These are phyloP conservation scores for Cynaeus angustus DNA, from an alignment of 2,888 invertebrate species.

Conservation along the genomic window DNA sequence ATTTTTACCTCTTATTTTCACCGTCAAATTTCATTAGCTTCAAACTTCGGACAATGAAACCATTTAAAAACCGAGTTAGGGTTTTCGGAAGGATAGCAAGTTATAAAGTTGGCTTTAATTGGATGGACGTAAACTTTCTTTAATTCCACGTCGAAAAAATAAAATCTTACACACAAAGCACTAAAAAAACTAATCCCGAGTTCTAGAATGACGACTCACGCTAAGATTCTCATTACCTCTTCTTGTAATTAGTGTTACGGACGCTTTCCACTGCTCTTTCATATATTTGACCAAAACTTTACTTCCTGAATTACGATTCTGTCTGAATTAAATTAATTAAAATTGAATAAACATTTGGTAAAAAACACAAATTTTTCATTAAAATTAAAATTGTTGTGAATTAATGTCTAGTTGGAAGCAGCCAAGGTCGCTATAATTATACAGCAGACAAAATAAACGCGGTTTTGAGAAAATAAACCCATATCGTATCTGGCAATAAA, in stretches of 20 bases:
- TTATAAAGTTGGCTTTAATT: slow-evolving; percentile 14
- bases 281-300: slow-evolving; percentile 5
- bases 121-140: slow-evolving; percentile 23
- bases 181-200: slow-evolving; percentile 17
- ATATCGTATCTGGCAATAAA: no score
- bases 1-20: no score
- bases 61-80: no score
- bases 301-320: not conserved
- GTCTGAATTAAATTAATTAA: slow-evolving; percentile 1
- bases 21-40: no score
- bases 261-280: slow-evolving; percentile 3
- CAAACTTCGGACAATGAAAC: no score
- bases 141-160: slow-evolving; percentile 19
- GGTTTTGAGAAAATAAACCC: no score
- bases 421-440: not conserved
- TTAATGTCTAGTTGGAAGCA: not conserved
- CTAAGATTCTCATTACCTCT: slow-evolving; percentile 16
- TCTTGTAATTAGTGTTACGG: not conserved
- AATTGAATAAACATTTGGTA: not conserved
- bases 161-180: slow-evolving; percentile 22
- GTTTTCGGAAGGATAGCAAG: no score
- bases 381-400: not conserved
- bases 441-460: no score
- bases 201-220: not conserved
- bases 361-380: not conserved